Evolutionary conservation across 2,797 vertebrate species (phyloP).

Genomic region (Scleropages formosus): DNA sequence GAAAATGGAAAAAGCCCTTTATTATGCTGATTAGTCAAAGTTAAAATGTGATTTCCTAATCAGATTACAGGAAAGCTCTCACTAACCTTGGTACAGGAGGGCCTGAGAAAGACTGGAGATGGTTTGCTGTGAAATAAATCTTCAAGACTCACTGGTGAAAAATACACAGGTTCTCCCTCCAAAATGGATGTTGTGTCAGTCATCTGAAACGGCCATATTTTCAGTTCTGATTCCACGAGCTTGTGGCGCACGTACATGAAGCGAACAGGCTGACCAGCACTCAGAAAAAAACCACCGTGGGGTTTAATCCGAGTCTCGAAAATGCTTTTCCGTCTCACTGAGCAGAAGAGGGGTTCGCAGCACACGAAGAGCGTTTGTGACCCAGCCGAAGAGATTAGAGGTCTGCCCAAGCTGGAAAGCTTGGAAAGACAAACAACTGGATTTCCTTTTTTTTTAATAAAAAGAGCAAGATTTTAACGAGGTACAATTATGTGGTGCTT

Average conservation of each 20-base stretch:
- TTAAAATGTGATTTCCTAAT: conserved; percentile 63
- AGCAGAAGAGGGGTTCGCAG: conserved; percentile 8
- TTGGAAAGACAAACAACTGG: not conserved
- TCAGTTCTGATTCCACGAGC: not conserved
- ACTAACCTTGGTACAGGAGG: conserved; percentile 7
- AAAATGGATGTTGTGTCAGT: not conserved
- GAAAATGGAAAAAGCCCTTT: conserved; percentile 58
- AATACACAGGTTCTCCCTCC: not conserved
- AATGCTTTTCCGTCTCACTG: not conserved
- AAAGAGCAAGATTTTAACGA: no score
- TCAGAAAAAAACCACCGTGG: not conserved
- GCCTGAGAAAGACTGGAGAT: not conserved
- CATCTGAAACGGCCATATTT: not conserved
- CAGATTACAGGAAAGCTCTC: conserved; percentile 51
- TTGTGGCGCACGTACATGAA: not conserved
- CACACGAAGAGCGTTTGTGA: not conserved
- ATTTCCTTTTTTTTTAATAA: not conserved
- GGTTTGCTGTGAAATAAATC: not conserved
- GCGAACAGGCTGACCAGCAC: not conserved
- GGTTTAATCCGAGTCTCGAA: not conserved
- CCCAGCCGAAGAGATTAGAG: not conserved
- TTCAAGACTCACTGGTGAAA: not conserved
- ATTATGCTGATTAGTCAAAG: conserved; percentile 63
- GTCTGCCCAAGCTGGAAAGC: conserved; percentile 7
- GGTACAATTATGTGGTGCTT: no score